Base-by-base conservation (phyloP, 2,797 vertebrate species). In the Anomalospiza imberbis region DNA sequence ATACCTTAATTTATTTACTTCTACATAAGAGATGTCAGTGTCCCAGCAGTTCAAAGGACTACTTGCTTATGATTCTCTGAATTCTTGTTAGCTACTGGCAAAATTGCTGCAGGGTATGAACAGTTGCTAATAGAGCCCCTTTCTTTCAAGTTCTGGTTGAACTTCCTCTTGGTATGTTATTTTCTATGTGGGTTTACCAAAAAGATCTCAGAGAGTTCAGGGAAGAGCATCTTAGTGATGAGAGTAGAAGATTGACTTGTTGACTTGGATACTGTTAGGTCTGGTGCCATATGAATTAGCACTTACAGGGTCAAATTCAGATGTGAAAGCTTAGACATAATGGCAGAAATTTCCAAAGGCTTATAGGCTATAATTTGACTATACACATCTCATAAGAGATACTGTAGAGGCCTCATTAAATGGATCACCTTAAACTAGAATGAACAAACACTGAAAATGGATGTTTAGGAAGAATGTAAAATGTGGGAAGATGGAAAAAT, bases 81-180 rank as follows among this genome's bases (percentile, higher is more conserved):
- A 68, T 84, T 86, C 53, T 71, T 80, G 47, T 55, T 63, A 82
- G 4, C 77, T 66, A 11, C 74, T 75, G 44, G 16, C 38, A 62
- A 79, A 60, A 76, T 45, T 74, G 22, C 38, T 14, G 2, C 31
- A 19, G n/a, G 21, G 2, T 62, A 22, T 40, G 48, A 89, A 18
- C 21, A 57, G 18, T 32, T 0, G 0, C 42, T 44, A 73, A 48
- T 1, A 44, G 36, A 48, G 5, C 1, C 12, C 3, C 14, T 88
- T 88, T 84, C 38, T 40, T 54, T 63, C 63, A 32, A 67, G 14
- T 47, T 82, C 62, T 63, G 38, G 16, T 68, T 82, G 42, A 88
- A 93, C 26, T 74, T 86, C 22, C 20, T 82, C 9, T 5, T 25
- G 12, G 7, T 45, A 10, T 57, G 8, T 48, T 61, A 16, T 63